Conservation (phyloP, 2,888 invertebrate species). For the Cotesia congregata region DNA sequence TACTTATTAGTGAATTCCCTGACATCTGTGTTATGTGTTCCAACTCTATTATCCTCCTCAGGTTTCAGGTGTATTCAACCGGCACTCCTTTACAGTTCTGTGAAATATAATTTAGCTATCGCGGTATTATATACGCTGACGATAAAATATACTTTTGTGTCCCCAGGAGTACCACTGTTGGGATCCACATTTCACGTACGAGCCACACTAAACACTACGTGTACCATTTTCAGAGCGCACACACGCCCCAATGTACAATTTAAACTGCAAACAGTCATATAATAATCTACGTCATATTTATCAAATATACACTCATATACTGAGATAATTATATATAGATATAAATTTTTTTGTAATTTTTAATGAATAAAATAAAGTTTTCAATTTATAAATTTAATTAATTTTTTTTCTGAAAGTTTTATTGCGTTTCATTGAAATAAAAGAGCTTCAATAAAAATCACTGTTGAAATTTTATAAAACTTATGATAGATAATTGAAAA, state of each 20-base stretch:
- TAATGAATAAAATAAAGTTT: too few relatives aligned
- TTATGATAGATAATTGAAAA: too few relatives aligned
- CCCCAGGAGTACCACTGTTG: conserved; percentile 20
- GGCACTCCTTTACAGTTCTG: not conserved
- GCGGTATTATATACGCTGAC: conserved; percentile 18
- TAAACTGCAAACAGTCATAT: conserved; percentile 4
- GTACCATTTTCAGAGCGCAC: conserved; percentile 7
- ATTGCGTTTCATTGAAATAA: too few relatives aligned
- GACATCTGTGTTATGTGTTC: too few relatives aligned
- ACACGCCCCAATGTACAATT: conserved; percentile 10
- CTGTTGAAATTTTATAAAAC: too few relatives aligned
- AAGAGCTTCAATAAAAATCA: too few relatives aligned
- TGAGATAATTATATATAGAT: too few relatives aligned
- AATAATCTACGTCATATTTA: not conserved
- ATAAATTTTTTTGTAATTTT: too few relatives aligned
- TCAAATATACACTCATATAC: not conserved
- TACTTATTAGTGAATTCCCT: conserved; percentile 17
- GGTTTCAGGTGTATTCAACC: conserved; percentile 25
- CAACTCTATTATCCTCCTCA: not conserved
- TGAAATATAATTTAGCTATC: conserved; percentile 35
- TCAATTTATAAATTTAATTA: too few relatives aligned
- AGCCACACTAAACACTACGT: not conserved
- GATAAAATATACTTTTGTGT: conserved; percentile 35
- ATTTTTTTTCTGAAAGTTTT: too few relatives aligned
- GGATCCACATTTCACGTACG: conserved; percentile 28